These are phyloP conservation scores for Luffia ferchaultella DNA, from an alignment of 2,888 invertebrate genomes.

Conservation along the genomic window DNA sequence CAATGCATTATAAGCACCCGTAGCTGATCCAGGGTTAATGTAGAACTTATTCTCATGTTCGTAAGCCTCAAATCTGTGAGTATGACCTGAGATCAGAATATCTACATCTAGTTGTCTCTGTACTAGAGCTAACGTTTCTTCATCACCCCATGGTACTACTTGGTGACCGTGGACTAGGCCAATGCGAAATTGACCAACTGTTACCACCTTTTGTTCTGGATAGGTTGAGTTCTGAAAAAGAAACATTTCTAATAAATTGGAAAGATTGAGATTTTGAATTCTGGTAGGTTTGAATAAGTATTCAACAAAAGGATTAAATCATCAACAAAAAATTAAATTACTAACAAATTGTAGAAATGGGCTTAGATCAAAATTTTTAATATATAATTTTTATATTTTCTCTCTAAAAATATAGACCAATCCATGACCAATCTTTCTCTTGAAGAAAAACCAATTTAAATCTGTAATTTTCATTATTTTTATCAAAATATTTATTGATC, in stretches of 20 bases:
- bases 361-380: too few species aligned
- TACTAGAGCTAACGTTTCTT: conserved; percentile 90
- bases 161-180: conserved; percentile 98
- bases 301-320: too few species aligned
- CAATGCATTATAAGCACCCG: conserved; percentile 95
- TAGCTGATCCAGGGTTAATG: conserved; percentile 98
- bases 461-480: too few species aligned
- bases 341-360: too few species aligned
- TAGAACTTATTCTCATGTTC: conserved; percentile 99
- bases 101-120: conserved; percentile 98
- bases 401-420: too few species aligned
- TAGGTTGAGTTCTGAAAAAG: conserved; percentile 83
- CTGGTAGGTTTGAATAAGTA: too few species aligned
- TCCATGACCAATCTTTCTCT: too few species aligned
- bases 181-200: conserved; percentile 98
- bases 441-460: too few species aligned
- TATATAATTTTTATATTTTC: too few species aligned
- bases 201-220: conserved; percentile 98
- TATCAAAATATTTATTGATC: too few species aligned
- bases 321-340: too few species aligned
- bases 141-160: conserved; percentile 97
- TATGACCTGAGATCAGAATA: conserved; percentile 98
- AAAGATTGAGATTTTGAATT: too few species aligned
- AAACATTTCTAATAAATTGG: conserved; percentile 3
- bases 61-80: conserved; percentile 97